Conservation (phyloP, 2,113 vertebrate species). For the Sprattus sprattus region DNA sequence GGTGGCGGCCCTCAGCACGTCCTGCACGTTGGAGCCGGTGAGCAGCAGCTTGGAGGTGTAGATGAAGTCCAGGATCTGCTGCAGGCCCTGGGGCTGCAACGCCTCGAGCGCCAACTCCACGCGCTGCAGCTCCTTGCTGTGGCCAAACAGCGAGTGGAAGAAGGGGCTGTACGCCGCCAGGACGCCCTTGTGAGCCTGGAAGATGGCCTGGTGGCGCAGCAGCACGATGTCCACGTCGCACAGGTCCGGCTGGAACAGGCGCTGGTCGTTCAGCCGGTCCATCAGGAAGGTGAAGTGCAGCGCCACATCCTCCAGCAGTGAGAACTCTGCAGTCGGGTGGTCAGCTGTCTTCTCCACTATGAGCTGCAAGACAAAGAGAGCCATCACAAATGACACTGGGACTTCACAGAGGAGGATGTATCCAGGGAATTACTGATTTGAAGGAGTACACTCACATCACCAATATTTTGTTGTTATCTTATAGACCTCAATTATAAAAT, state of each 20-base stretch:
- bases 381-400: neutral
- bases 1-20: constrained; percentile 79
- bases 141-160: constrained; percentile 87
- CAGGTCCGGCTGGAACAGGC: constrained; percentile 85
- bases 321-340: constrained; percentile 82
- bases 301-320: constrained; percentile 85
- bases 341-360: constrained; percentile 88
- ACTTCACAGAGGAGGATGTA: neutral
- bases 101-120: constrained; percentile 86
- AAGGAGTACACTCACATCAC: too few relatives aligned
- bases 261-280: constrained; percentile 87
- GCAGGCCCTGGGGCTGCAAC: constrained; percentile 78
- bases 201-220: constrained; percentile 81
- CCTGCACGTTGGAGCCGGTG: constrained; percentile 80
- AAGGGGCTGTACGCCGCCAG: constrained; percentile 86
- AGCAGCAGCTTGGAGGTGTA: constrained; percentile 87
- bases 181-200: constrained; percentile 84
- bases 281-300: constrained; percentile 86
- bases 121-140: constrained; percentile 84
- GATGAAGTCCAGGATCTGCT: constrained; percentile 89
- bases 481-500: neutral
- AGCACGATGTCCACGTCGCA: constrained; percentile 87
- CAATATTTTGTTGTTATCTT: neutral
- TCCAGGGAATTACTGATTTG: too few relatives aligned
- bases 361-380: constrained; percentile 67